Conservation (phyloP, 2,113 vertebrate genomes). For the Poecile atricapillus region DNA sequence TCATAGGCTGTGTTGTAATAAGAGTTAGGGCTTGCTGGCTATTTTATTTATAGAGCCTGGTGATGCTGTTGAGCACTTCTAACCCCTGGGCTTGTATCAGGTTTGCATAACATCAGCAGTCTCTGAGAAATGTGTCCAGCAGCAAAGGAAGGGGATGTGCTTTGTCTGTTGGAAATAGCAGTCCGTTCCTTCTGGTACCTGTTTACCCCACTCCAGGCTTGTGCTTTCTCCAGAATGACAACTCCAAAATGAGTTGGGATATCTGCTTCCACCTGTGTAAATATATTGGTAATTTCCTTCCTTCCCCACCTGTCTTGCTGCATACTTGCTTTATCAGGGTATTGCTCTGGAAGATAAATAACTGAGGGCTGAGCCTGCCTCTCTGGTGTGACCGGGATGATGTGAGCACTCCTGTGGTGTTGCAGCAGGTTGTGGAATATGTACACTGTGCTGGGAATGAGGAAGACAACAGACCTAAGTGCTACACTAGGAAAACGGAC, state of each 20-base stretch:
- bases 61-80: not conserved
- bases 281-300: not conserved
- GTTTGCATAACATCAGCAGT: not conserved
- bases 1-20: accelerated
- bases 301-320: not conserved
- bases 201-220: not conserved
- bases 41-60: not conserved
- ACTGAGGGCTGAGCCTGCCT: not conserved
- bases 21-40: not conserved
- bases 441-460: accelerated
- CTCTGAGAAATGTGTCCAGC: not conserved
- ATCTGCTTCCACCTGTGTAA: not conserved
- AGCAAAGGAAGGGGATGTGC: not conserved
- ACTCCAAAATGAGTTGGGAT: not conserved
- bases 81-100: not conserved
- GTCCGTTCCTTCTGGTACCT: not conserved
- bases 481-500: not conserved
- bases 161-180: not conserved
- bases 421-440: not conserved
- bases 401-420: accelerated
- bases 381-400: not conserved
- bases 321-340: not conserved
- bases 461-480: not conserved
- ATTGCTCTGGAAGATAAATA: not conserved
- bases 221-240: not conserved